These are phyloP conservation scores for Dione juno DNA, from an alignment of 2,888 invertebrate genomes.

Conservation along the genomic window DNA sequence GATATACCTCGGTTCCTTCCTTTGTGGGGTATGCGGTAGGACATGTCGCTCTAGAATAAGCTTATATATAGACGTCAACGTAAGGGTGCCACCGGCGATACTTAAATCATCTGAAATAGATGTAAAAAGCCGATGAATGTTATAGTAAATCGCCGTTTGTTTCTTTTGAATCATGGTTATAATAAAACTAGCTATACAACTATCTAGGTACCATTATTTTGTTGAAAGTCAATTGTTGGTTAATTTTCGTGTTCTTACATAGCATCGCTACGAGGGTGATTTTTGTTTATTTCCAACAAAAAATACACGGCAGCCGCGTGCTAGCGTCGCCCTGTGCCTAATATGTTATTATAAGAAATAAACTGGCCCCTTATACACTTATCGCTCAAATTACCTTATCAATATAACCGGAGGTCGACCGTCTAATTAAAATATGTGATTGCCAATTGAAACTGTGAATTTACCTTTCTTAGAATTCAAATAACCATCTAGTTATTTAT, in stretches of 20 bases:
- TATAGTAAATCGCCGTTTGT: no score
- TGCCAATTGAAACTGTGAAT: constrained; percentile 67
- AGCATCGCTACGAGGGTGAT: constrained; percentile 50
- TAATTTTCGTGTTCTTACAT: constrained; percentile 52
- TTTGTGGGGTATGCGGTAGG: no score
- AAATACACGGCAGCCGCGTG: constrained; percentile 62
- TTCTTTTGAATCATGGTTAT: no score
- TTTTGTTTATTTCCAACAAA: constrained; percentile 74
- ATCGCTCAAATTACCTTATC: constrained; percentile 66
- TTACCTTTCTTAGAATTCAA: constrained; percentile 40
- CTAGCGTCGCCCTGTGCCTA: constrained; percentile 61
- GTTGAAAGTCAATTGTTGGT: no score
- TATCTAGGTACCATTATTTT: no score
- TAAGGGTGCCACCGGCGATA: no score
- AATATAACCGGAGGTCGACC: constrained; percentile 68
- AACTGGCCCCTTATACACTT: constrained; percentile 56
- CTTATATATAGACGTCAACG: no score
- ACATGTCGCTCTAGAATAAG: no score
- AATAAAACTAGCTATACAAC: no score
- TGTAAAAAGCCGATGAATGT: no score
- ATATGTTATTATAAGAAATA: constrained; percentile 81
- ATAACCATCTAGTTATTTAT: constrained; percentile 32
- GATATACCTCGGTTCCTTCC: no score
- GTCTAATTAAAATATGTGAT: constrained; percentile 79
- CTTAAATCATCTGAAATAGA: no score